Conservation (phyloP, 2,888 invertebrate genomes). For the Zele albiditarsus region DNA sequence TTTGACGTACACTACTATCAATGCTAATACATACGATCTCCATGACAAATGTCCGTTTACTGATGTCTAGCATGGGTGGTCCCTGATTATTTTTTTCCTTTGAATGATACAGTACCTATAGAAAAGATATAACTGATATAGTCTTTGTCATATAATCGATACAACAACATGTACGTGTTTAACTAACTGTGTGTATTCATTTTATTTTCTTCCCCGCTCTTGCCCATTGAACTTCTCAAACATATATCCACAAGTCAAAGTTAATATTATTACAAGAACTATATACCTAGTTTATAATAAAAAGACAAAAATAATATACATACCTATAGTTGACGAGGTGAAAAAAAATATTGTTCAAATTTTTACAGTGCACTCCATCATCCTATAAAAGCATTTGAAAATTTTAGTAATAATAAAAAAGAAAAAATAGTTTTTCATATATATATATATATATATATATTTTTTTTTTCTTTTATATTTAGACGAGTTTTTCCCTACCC, state of each 20-base stretch:
- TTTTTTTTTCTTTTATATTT: not conserved
- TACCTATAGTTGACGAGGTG: too few relatives aligned
- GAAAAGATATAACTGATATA: not conserved
- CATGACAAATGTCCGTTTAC: conserved; percentile 61
- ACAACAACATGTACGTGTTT: not conserved
- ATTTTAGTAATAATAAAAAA: not conserved
- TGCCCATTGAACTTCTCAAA: not conserved
- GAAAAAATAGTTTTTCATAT: not conserved
- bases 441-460: too few relatives aligned
- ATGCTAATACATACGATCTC: conserved; percentile 59
- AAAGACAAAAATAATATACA: not conserved
- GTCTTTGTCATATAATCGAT: conserved; percentile 27
- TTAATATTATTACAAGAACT: conserved; percentile 14
- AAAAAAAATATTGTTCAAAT: not conserved
- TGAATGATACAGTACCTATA: not conserved
- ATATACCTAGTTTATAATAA: not conserved
- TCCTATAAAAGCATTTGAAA: conserved; percentile 22
- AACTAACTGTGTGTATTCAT: not conserved
- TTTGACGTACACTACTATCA: conserved; percentile 26
- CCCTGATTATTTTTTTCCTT: not conserved
- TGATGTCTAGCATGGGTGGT: conserved; percentile 30
- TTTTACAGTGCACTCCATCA: not conserved
- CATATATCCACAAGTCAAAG: conserved; percentile 1
- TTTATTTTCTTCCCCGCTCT: not conserved
- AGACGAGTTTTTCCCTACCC: not conserved